These are phyloP conservation scores for Acanthosepion pharaonis DNA, from an alignment of 2,888 invertebrate species.

Conservation along the genomic window DNA sequence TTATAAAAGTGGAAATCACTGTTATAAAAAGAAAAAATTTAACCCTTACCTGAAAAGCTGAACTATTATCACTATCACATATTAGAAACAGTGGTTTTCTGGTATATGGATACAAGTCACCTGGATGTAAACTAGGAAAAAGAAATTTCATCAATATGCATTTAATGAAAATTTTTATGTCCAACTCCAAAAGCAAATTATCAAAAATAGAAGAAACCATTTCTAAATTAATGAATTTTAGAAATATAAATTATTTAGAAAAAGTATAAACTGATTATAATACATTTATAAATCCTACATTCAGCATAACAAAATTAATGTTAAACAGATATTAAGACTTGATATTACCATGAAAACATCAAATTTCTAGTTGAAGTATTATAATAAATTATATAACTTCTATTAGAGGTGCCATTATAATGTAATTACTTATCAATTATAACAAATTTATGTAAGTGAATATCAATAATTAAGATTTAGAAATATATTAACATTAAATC, in stretches of 20 bases:
- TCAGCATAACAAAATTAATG: no score
- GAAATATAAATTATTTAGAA: neutral
- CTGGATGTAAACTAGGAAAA: constrained; percentile 83
- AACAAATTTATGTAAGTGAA: no score
- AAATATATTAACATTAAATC: no score
- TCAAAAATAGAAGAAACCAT: neutral
- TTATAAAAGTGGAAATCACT: no score
- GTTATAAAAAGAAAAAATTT: neutral
- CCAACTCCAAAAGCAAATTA: neutral
- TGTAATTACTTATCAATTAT: no score
- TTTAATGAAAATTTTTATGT: neutral
- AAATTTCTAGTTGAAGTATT: neutral
- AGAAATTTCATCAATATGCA: constrained; percentile 15
- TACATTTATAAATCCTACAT: no score
- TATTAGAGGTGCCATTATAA: no score
- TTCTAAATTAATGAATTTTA: neutral
- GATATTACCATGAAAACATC: no score
- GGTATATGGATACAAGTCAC: constrained; percentile 93
- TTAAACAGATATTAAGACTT: no score
- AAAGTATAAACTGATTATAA: neutral
- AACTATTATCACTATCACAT: constrained; percentile 95
- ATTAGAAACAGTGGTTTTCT: constrained; percentile 93
- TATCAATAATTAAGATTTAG: no score
- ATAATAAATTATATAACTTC: neutral
- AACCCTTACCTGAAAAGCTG: constrained; percentile 78